Conservation (phyloP, 1,140 invertebrate genomes). For the Helicoverpa armigera region DNA sequence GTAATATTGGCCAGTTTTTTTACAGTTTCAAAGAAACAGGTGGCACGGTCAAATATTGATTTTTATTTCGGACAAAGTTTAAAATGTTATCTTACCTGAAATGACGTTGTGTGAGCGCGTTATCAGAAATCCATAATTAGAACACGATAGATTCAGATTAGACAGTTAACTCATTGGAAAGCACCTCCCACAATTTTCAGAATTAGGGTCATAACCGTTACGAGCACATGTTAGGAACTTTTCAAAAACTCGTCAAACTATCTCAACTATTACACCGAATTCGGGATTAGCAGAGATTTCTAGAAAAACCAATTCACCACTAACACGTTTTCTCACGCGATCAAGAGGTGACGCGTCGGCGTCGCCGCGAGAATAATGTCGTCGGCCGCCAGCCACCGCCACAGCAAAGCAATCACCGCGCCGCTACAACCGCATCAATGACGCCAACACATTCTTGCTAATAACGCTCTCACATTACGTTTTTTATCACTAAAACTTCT, state of each 20-base stretch:
- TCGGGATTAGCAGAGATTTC: slow-evolving; percentile 57
- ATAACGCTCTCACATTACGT: slow-evolving; percentile 52
- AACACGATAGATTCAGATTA: slow-evolving; percentile 1
- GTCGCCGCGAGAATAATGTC: slow-evolving; percentile 70
- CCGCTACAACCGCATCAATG: slow-evolving; percentile 67
- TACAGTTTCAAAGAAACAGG: background rate
- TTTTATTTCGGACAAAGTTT: background rate
- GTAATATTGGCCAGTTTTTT: no score
- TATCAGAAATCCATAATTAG: slow-evolving; percentile 25
- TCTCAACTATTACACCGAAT: slow-evolving; percentile 6
- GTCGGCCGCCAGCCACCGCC: slow-evolving; percentile 69
- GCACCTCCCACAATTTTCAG: slow-evolving; percentile 33
- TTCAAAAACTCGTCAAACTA: slow-evolving; percentile 13
- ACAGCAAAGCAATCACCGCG: slow-evolving; percentile 70
- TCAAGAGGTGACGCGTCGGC: slow-evolving; percentile 73
- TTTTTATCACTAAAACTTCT: slow-evolving; percentile 50
- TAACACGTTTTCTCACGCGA: slow-evolving; percentile 63
- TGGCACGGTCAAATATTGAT: background rate
- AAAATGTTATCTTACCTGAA: no score
- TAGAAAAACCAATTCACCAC: slow-evolving; percentile 67
- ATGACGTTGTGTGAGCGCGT: background rate
- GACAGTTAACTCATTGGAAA: slow-evolving; percentile 2
- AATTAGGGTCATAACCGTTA: slow-evolving; percentile 43
- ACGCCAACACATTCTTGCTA: slow-evolving; percentile 72
- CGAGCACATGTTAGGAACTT: slow-evolving; percentile 48